A percentile compares a stretch with the other conserved stretches of the same genome.
Evolutionary conservation across 2,113 vertebrate genomes (phyloP).

Genomic region (Manacus vitellinus): DNA sequence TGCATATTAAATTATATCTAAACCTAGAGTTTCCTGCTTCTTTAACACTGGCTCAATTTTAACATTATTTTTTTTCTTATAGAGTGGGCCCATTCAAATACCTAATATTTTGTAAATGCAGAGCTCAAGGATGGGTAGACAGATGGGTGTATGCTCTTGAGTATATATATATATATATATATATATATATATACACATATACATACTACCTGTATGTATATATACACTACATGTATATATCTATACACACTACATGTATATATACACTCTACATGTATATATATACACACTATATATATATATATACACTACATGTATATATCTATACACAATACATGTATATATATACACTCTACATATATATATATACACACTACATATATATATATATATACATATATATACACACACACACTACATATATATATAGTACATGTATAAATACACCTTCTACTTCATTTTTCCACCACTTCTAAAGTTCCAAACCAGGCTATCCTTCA

Average conservation of each 20-base stretch:
- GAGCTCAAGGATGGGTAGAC: neutral
- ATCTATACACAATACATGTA: too few species aligned
- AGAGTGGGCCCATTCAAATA: neutral
- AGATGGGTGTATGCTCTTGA: neutral
- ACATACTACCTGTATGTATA: too few species aligned
- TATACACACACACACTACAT: too few species aligned
- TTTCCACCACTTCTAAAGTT: neutral
- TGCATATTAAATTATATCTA: neutral
- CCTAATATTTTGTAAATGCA: neutral
- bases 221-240: too few species aligned
- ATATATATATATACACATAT: too few species aligned
- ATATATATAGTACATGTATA: neutral
- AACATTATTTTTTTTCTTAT: neutral
- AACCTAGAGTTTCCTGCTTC: neutral
- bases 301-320: too few species aligned
- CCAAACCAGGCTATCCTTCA: neutral
- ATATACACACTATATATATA: too few species aligned
- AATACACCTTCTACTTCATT: neutral
- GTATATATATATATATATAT: neutral
- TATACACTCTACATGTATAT: too few species aligned
- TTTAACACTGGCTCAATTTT: neutral
- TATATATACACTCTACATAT: too few species aligned
- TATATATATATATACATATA: neutral
- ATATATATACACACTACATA: too few species aligned
- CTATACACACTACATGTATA: too few species aligned